phyloP scores from a whole-genome alignment of 2,797 vertebrate species.

The Cirrhinus molitorella region DNA sequence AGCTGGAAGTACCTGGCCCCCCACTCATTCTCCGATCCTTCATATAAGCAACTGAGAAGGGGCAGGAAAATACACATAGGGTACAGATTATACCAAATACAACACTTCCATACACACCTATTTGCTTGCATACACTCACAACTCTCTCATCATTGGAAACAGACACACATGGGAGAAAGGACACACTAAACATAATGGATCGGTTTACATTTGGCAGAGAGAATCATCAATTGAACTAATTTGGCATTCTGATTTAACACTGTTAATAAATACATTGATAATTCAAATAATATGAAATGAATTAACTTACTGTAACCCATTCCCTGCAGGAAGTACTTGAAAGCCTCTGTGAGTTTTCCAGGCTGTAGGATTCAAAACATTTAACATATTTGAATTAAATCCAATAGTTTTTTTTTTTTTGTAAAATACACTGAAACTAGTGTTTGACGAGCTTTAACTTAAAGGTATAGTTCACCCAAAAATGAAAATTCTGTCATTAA shows the following conservation, averaged over 20 bases:
- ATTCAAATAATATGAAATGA: neutral
- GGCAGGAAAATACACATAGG: conserved; percentile 76
- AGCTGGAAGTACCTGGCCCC: conserved; percentile 92
- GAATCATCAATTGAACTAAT: neutral
- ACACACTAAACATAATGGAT: conserved; percentile 36
- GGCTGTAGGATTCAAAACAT: conserved; percentile 80
- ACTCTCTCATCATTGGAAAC: conserved; percentile 10
- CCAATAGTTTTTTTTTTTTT: no score
- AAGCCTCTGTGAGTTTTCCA: conserved; percentile 96
- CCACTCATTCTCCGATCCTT: conserved; percentile 99
- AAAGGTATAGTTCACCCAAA: no score
- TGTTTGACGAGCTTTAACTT: neutral
- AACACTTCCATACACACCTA: conserved; percentile 25
- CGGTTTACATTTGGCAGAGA: conserved; percentile 5
- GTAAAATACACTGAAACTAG: no score
- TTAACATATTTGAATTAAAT: neutral
- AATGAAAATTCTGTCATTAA: no score
- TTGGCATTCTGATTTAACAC: neutral
- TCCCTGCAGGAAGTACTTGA: conserved; percentile 99
- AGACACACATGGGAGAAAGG: conserved; percentile 46
- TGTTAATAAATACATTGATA: conserved; percentile 4
- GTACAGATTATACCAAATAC: conserved; percentile 73
- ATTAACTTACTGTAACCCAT: conserved; percentile 98
- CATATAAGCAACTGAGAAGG: conserved; percentile 93
- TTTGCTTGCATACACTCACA: conserved; percentile 12